A percentile compares a stretch with the other conserved stretches of the same genome.
These are phyloP conservation scores for Anoplolepis gracilipes DNA, from an alignment of 1,140 invertebrate genomes.

Conservation along the genomic window DNA sequence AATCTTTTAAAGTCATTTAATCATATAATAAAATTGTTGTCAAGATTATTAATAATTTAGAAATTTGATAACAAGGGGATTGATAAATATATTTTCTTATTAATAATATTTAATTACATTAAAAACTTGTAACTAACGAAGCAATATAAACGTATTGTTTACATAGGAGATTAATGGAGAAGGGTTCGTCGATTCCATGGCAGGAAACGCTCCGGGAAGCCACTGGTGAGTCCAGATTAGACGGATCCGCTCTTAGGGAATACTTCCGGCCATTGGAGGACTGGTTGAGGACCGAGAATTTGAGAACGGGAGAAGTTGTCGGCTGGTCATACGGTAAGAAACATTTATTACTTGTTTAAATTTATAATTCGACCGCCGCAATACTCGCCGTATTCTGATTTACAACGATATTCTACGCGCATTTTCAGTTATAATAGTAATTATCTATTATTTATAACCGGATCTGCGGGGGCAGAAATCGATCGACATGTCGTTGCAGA, in stretches of 20 bases:
- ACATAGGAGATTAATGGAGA: conserved; percentile 92
- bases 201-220: conserved; percentile 92
- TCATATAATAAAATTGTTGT: background rate
- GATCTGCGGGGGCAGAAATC: conserved; percentile 35
- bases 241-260: conserved; percentile 94
- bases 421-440: conserved; percentile 8
- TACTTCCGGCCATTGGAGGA: conserved; percentile 97
- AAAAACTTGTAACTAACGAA: background rate
- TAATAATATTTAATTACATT: background rate
- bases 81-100: no score
- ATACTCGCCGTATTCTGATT: background rate
- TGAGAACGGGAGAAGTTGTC: conserved; percentile 91
- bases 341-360: background rate
- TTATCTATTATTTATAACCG: background rate
- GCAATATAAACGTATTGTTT: conserved; percentile 44
- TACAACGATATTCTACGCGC: background rate
- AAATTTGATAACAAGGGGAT: background rate
- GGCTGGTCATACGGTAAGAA: conserved; percentile 92
- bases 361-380: background rate
- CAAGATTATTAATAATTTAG: background rate
- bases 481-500: conserved; percentile 55
- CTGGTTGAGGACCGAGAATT: conserved; percentile 94
- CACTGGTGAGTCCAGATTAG: conserved; percentile 92
- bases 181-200: conserved; percentile 95
- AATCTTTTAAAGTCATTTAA: background rate